Base-by-base conservation (phyloP, 2,888 invertebrate genomes). In the Harpagoxenus sublaevis region DNA sequence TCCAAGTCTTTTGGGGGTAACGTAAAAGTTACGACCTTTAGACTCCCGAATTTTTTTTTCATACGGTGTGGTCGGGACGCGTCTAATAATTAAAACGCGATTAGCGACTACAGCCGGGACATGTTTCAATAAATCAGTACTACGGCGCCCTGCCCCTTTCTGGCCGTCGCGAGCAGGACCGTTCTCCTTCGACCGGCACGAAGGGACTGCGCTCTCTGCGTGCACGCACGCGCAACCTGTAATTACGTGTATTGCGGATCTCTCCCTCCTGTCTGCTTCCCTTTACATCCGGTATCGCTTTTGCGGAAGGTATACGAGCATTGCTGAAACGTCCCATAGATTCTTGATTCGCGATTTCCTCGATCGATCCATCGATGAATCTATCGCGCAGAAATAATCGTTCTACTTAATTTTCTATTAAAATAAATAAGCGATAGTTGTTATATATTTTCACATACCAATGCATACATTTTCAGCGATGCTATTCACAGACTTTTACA, bases 171-270 rank as follows among this genome's bases (percentile, higher is more conserved):
- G 81, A 87, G 60, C 55, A 83, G 87, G 66, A 85, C 85, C 85
- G 83, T 71, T 83, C 81, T 81, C 57, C 78, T 83, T 35, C 82
- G 63, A 48, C 65, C 63, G 81, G 77, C 81, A 51, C 78, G 70
- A 87, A 84, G 83, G 84, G 83, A 89, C 84, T 86, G 74, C 83
- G 78, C 84, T 87, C 35, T 60, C 85, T 60, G 86, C 84, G 78
- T 86, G 88, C 88, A 86, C 83, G 89, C 86, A 89, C 85, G 84
- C 86, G 83, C 83, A 91, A 85, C 91, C 90, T 90, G 90, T 89
- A 91, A 91, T 91, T 91, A 91, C 87, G 86, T 86, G 88, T 85
- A 91, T 87, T 88, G 86, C 83, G 86, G 85, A 87, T 86, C 81
- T 85, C 78, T 81, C 84, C 84, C 83, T 79, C 51, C 60, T 66